Evolutionary conservation across 2,113 vertebrate genomes (phyloP), one percentile per base, ranked within the genome.

Genomic region (Tupaia chinensis): DNA sequence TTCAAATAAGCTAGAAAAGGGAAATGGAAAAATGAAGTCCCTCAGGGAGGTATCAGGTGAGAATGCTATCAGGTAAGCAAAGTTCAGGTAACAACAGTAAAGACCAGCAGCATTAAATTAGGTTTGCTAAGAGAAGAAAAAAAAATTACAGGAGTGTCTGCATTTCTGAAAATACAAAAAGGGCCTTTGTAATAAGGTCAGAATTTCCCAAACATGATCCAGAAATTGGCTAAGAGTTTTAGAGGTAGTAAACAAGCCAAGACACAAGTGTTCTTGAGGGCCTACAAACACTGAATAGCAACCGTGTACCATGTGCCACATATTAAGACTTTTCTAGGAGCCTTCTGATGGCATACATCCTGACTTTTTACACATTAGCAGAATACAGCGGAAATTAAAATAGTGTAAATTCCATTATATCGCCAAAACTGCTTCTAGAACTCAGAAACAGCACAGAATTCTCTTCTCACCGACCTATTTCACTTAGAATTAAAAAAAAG

Each of bases 21-120:
- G 23, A 87, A 84, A 80, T 0, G 77, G 34, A 80, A 94, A 79
- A 65, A 25, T 87, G 25, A 92, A 94, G 65, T 95, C 72, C 44
- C 73, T 74, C 14, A n/a, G 54, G 60, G 34, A 87, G 34, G 22
- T 23, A 69, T 90, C 63, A 78, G 29, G 53, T 79, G 65, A 65
- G 68, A 66, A 7, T 94, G 17, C 13, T 65, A 80, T 20, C 60
- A 80, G 65, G 53, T 22, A 94, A 87, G 16, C 13, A 87, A 87
- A 90, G 44, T 34, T 73, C 69, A 70, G 56, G 32, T 60, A 76
- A 25, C 19, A 65, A 68, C 7, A 90, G 19, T 53, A 61, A 92
- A 84, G 68, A 87, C 60, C 16, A 93, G 44, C 25, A 56, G 15
- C 7, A n/a, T 23, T 63, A 70, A 92, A 82, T 1, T 10, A 13